phyloP scores from a whole-genome alignment of 2,888 invertebrate species.

The Desoria tigrina region DNA sequence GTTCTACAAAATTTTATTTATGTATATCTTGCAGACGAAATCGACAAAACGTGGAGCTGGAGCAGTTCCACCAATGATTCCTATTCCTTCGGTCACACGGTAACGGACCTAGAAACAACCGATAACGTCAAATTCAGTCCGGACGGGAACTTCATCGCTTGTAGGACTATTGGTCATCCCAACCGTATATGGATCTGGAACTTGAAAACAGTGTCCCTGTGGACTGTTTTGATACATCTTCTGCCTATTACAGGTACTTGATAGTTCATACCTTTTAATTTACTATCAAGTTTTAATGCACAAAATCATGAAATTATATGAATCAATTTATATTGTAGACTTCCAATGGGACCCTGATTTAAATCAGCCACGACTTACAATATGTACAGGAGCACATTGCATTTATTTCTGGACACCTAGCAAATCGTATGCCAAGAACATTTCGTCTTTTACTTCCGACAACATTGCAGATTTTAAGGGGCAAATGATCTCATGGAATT shows the following conservation, averaged over 20 bases:
- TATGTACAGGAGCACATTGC: not conserved
- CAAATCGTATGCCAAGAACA: not conserved
- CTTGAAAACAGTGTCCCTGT: slow-evolving; percentile 3
- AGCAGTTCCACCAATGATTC: no score
- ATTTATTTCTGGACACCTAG: slow-evolving; percentile 3
- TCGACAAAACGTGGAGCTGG: no score
- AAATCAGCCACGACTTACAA: not conserved
- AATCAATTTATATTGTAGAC: slow-evolving; percentile 10
- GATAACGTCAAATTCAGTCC: slow-evolving; percentile 26
- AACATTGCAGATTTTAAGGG: not conserved
- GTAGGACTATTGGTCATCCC: slow-evolving; percentile 18
- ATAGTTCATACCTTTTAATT: no score
- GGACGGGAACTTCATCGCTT: slow-evolving; percentile 32
- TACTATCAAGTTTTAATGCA: no score
- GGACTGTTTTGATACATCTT: slow-evolving; percentile 29
- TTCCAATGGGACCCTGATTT: slow-evolving; percentile 27
- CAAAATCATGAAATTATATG: no score
- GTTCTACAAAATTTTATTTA: no score
- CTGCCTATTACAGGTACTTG: slow-evolving; percentile 29
- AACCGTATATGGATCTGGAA: slow-evolving; percentile 39
- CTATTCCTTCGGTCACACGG: no score
- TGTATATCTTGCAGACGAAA: no score
- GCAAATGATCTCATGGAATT: not conserved
- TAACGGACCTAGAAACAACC: not conserved
- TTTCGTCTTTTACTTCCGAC: not conserved